Conservation (phyloP, 2,797 vertebrate species). For the Anabas testudineus region DNA sequence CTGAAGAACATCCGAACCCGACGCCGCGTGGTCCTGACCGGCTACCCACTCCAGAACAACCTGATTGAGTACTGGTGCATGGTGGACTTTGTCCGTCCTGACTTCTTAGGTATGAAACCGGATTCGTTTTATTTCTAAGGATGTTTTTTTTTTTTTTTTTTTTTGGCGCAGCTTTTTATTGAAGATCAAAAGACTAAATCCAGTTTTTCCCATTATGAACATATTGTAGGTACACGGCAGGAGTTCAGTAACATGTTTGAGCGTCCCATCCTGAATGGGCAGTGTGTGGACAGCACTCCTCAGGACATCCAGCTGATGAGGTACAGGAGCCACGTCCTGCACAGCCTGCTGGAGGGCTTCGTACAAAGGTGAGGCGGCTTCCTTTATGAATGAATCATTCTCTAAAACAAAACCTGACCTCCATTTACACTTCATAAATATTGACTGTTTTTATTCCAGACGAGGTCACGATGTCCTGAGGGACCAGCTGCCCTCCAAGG, state of each 20-base stretch:
- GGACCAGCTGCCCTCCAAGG: conserved; percentile 92
- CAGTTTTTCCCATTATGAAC: background rate
- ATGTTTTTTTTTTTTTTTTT: no score
- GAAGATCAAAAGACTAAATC: background rate
- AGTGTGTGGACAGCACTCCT: conserved; percentile 96
- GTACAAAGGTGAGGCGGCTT: conserved; percentile 91
- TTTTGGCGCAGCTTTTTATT: background rate
- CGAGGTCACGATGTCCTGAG: conserved; percentile 95
- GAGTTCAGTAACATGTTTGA: conserved; percentile 99
- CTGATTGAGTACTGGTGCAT: conserved; percentile 99
- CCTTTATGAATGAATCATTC: background rate
- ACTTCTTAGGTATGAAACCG: conserved; percentile 91
- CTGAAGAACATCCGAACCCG: conserved; percentile 95
- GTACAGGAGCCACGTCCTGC: conserved; percentile 96
- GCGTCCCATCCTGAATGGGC: conserved; percentile 96
- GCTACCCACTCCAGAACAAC: conserved; percentile 99
- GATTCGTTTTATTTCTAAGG: conserved; percentile 50
- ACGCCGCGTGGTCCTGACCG: conserved; percentile 92
- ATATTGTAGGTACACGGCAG: conserved; percentile 89
- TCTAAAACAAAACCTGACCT: background rate
- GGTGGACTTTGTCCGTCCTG: conserved; percentile 98
- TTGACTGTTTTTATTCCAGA: conserved; percentile 70
- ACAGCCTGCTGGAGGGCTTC: conserved; percentile 96
- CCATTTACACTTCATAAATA: background rate
- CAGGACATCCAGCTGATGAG: conserved; percentile 96